Evolutionary conservation across 2,797 vertebrate genomes (phyloP).

Genomic region (Gallirallus australis): DNA sequence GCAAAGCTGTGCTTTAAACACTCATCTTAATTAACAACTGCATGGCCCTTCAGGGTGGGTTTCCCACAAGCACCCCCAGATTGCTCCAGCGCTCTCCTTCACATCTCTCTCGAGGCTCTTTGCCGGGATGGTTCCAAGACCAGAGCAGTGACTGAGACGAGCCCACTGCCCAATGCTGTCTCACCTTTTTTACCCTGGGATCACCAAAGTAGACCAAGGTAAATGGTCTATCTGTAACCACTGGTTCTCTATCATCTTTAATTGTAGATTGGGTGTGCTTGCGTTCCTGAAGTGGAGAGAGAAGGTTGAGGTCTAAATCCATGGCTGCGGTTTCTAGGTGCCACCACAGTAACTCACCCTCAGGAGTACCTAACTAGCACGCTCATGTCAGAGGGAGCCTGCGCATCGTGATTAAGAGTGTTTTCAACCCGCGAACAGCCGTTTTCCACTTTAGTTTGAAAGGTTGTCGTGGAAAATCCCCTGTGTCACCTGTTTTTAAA

Average conservation of each 20-base stretch:
- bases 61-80: not conserved
- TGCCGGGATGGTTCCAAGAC: not conserved
- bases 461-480: slow-evolving; percentile 24
- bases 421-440: not conserved
- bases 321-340: not conserved
- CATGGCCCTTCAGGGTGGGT: not conserved
- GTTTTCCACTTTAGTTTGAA: slow-evolving; percentile 25
- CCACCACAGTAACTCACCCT: not conserved
- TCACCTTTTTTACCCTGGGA: not conserved
- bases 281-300: not conserved
- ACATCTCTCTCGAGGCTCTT: not conserved
- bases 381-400: not conserved
- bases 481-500: slow-evolving; percentile 13
- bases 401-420: not conserved
- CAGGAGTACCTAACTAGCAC: not conserved
- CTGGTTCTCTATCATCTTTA: not conserved
- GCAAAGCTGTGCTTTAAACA: not conserved
- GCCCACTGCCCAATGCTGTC: not conserved
- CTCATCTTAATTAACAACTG: not conserved
- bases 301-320: not conserved
- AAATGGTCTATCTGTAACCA: not conserved
- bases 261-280: not conserved
- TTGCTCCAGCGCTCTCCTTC: not conserved
- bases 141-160: not conserved
- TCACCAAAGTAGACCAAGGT: not conserved